phyloP scores from a whole-genome alignment of 2,888 invertebrate species.

The Mamestra brassicae region DNA sequence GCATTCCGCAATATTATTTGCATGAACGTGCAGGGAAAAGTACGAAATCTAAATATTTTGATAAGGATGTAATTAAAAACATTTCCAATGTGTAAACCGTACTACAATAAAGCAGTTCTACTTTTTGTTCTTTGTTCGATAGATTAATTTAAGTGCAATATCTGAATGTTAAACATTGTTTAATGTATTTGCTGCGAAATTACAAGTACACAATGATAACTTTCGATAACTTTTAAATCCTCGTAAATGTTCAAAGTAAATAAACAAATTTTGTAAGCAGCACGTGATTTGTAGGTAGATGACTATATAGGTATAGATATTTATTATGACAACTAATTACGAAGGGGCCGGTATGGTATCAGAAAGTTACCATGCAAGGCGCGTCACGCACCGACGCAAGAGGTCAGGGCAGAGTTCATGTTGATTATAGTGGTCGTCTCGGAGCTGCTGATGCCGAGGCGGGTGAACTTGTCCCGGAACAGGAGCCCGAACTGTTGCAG shows the following conservation, averaged over 20 bases:
- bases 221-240: conserved; percentile 54
- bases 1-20: conserved; percentile 10
- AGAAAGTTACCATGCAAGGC: conserved; percentile 86
- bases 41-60: conserved; percentile 12
- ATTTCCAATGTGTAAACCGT: conserved; percentile 11
- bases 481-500: conserved; percentile 94
- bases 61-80: conserved; percentile 16
- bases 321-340: conserved; percentile 53
- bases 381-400: conserved; percentile 93
- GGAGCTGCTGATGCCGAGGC: conserved; percentile 92
- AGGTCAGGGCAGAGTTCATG: conserved; percentile 93
- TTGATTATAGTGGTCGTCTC: conserved; percentile 94
- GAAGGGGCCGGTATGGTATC: conserved; percentile 80
- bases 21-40: conserved; percentile 9
- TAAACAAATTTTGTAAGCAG: conserved; percentile 35
- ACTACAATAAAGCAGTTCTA: background rate
- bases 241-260: conserved; percentile 37
- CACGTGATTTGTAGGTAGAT: conserved; percentile 9
- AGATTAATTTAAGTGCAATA: conserved; percentile 22
- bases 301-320: conserved; percentile 10
- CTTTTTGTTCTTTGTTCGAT: conserved; percentile 25
- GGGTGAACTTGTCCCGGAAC: conserved; percentile 92
- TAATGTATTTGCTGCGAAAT: conserved; percentile 29
- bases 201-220: conserved; percentile 46
- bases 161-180: conserved; percentile 20